These are phyloP conservation scores for Penaeus monodon DNA, from an alignment of 2,888 invertebrate genomes.

Conservation along the genomic window DNA sequence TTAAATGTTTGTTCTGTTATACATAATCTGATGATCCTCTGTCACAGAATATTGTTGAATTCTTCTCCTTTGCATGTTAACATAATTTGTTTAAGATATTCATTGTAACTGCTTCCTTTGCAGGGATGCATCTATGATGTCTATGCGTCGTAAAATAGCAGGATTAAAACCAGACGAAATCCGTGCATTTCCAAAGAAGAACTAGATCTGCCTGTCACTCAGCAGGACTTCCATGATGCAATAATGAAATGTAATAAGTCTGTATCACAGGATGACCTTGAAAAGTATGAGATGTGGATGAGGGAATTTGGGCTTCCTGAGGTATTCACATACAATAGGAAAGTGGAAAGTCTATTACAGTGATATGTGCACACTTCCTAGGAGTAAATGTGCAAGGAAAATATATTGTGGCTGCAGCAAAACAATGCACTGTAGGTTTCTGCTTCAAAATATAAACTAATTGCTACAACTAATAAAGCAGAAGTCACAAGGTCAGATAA, in stretches of 20 bases:
- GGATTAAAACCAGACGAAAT: slow-evolving; percentile 95
- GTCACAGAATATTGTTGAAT: no score
- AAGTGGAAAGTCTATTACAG: neutral
- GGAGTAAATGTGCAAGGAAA: neutral
- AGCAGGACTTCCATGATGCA: slow-evolving; percentile 93
- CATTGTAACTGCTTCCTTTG: slow-evolving; percentile 53
- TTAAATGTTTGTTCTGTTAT: neutral
- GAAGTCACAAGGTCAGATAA: no score
- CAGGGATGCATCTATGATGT: slow-evolving; percentile 99
- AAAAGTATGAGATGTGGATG: slow-evolving; percentile 98
- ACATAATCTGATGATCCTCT: neutral
- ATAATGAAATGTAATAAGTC: slow-evolving; percentile 95
- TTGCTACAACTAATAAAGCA: no score
- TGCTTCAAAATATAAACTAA: no score
- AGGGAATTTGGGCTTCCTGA: slow-evolving; percentile 85
- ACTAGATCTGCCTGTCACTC: slow-evolving; percentile 92
- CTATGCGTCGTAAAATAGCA: slow-evolving; percentile 93
- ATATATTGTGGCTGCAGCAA: no score
- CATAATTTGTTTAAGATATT: neutral
- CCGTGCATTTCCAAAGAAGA: slow-evolving; percentile 90
- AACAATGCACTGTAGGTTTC: no score
- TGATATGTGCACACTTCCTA: neutral
- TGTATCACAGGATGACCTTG: slow-evolving; percentile 92
- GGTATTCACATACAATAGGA: neutral
- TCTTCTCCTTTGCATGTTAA: no score